Conservation (phyloP, 2,797 vertebrate genomes). For the Clarias platycephalus region DNA sequence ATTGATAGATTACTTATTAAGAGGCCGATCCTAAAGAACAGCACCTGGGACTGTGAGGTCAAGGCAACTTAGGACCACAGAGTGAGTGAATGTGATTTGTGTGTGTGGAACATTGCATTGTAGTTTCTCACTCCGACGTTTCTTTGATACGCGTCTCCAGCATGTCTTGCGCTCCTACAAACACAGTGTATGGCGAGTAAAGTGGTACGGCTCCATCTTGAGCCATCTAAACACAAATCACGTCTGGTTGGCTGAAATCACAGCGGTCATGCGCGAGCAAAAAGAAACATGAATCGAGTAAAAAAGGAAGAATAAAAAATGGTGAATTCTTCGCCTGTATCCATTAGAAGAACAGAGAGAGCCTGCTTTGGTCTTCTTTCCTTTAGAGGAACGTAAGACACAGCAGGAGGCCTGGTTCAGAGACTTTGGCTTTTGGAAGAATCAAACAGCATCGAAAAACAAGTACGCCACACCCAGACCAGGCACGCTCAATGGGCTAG, state of each 20-base stretch:
- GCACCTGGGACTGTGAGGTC: not conserved
- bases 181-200: not conserved
- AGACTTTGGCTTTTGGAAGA: constrained; percentile 15
- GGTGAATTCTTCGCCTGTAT: constrained; percentile 14
- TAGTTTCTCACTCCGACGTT: not conserved
- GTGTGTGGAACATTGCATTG: not conserved
- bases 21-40: not conserved
- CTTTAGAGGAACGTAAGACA: constrained; percentile 25
- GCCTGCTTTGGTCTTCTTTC: not conserved
- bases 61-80: not conserved
- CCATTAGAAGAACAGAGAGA: constrained; percentile 5
- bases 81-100: not conserved
- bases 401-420: constrained; percentile 30
- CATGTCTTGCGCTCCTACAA: constrained; percentile 4
- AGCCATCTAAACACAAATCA: constrained; percentile 13
- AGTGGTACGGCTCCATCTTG: not conserved
- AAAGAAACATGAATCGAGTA: not conserved
- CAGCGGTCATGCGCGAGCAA: not conserved
- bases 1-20: not conserved
- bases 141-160: not conserved
- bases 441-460: constrained; percentile 43
- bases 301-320: not conserved
- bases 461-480: not conserved
- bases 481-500: not conserved
- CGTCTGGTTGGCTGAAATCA: not conserved